Base-by-base conservation (phyloP, 2,113 vertebrate species). In the Campylorhamphus procurvoides region DNA sequence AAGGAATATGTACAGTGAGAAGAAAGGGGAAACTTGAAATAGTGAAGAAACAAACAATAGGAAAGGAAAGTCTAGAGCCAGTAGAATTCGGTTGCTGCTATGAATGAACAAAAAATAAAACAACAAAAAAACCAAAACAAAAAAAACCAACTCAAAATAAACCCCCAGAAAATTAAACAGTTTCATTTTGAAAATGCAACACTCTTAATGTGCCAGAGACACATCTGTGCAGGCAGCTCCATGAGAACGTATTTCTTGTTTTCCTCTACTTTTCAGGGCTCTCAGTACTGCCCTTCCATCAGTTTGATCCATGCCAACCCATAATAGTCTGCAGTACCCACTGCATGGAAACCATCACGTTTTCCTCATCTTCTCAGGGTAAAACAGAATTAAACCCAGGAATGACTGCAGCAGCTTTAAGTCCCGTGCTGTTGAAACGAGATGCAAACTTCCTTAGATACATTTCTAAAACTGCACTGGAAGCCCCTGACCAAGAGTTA, bases 311-410 rank as follows among this genome's bases (percentile, higher is more conserved):
- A 7, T 4, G 12, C 14, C 40, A 40, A 3, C 7, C 27, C 5
- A 0, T 1, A 17, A 8, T 1, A 46, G 39, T 42, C 42, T 4
- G 1, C 46, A 47, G 55, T 56, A 29, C 67, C 28, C 39, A 14
- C 33, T 18, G 16, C 27, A 10, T 20, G 27, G 40, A n/a, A 52
- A 25, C 5, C 7, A 28, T 2, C 7, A 9, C 8, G 42, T 19
- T 46, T 53, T 22, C 23, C 27, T 53, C 3, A 35, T 12, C 55
- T 60, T 15, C 31, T 16, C 22, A 28, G n/a, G 14, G 31, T 9
- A 71, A 76, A 59, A 7, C 1, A 18, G 37, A 68, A 52, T 49
- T 22, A 68, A 79, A 52, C 5, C 22, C 62, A 63, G 39, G 31
- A 37, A 20, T 3, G 15, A 29, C 42, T 28, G 15, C 53, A 77